Base-by-base conservation (phyloP, 2,113 vertebrate genomes). In the Damaliscus lunatus region DNA sequence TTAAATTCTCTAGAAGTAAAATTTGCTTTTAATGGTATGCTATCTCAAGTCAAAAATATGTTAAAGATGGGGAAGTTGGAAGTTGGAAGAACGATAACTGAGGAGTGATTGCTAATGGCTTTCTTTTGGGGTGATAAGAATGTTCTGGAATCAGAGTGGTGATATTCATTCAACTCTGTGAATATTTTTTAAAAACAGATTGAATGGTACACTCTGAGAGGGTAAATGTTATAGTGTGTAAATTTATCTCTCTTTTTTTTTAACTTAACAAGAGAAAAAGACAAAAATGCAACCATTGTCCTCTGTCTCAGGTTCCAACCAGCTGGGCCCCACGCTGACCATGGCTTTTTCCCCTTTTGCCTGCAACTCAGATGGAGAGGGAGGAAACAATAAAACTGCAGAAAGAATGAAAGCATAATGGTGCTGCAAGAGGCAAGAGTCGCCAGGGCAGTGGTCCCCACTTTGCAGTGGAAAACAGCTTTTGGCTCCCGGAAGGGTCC, bases 401-500 rank as follows among this genome's bases (percentile, higher is more conserved):
- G 33, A 71, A 52, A 84, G n/a, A 14, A 3, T 15, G 12, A 29
- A 15, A 25, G 50, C 0, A 2, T 11, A 15, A 7, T 0, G 11
- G 46, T 19, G n/a, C 27, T 6, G 33, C 33, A 7, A 27, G 17
- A 57, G 48, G 33, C 33, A 6, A 27, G 23, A 57, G 53, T 0
- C 19, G 8, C 33, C 1, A 0, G 46, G 60, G 48, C 1, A 0
- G 4, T 19, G 0, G 0, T 85, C 40, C 8, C 53, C n/a, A 23
- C 15, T 19, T 4, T 0, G 1, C 1, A 11, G n/a, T 6, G 6
- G 85, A 40, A 82, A n/a, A 23, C 12, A 6, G 2, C 12, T 8
- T 3, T 36, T 25, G 6, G 29, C 33, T 14, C 55, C 6, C 9
- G 33, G 50, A 7, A 14, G 17, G 31, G 27, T 12, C 21, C 46